phyloP scores from a whole-genome alignment of 2,888 invertebrate species.

The Drosophila helvetica region DNA sequence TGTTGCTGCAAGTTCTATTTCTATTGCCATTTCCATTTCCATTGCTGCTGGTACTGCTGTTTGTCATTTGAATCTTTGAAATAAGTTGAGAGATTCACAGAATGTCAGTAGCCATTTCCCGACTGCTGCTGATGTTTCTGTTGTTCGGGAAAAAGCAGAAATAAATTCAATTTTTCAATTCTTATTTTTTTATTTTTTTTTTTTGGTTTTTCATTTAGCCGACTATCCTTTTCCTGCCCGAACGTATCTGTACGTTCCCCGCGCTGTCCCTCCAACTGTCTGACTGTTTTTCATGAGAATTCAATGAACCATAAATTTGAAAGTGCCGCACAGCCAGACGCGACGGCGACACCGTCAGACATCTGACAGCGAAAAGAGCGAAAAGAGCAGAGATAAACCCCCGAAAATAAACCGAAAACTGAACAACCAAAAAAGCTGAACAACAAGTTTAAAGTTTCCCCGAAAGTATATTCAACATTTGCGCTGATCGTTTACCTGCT shows the following conservation, averaged over 20 bases:
- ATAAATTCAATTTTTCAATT: conserved; percentile 75
- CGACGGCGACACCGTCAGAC: conserved; percentile 62
- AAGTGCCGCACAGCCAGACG: conserved; percentile 73
- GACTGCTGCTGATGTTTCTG: conserved; percentile 19
- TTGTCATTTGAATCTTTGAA: conserved; percentile 41
- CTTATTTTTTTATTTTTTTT: conserved; percentile 57
- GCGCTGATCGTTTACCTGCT: conserved; percentile 25
- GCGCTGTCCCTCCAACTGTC: conserved; percentile 38
- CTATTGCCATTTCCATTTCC: neutral
- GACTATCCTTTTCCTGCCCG: neutral
- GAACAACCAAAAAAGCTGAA: conserved; percentile 19
- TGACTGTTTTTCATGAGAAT: conserved; percentile 76
- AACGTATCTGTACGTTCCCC: neutral
- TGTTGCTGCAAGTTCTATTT: neutral
- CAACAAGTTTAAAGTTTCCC: conserved; percentile 63
- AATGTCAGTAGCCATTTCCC: conserved; percentile 8
- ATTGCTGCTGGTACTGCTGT: conserved; percentile 6
- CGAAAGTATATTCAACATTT: conserved; percentile 32
- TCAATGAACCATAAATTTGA: conserved; percentile 80
- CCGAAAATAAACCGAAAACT: conserved; percentile 12
- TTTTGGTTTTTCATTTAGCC: conserved; percentile 62
- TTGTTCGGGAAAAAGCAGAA: conserved; percentile 46
- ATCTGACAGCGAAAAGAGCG: conserved; percentile 24
- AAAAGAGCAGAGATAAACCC: conserved; percentile 13
- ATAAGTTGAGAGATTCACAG: conserved; percentile 30